Evolutionary conservation across 35 echinoderm and acorn worm genomes (phyloP), one percentile per base, ranked within the genome.

Genomic region (Strongylocentrotus purpuratus): DNA sequence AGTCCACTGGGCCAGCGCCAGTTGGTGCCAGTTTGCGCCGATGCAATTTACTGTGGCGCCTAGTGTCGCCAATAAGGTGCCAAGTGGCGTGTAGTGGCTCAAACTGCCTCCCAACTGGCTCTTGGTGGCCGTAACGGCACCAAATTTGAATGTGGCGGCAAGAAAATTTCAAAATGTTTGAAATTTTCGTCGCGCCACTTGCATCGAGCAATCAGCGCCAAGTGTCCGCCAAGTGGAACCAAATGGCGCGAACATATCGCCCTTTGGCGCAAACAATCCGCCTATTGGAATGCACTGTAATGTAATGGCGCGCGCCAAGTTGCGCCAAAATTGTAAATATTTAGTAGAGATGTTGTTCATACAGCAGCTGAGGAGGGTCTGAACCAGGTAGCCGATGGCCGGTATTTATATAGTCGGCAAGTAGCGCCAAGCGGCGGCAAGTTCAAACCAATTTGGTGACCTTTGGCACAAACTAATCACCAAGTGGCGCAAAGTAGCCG

Each of bases 51-150:
- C 92, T 94, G 92, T 94, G 92, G 92, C 92, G 50, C 92, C 92
- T 94, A 94, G 92, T 94, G 50, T 94, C 92, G 48, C 92, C 92
- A 94, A 94, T 94, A 94, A 94, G 92, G 92, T 94, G 92, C 92
- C 92, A 65, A 59, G 92, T 94, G 92, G 92, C 92, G 52, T 94
- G 92, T 33, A 59, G 92, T 94, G 92, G 92, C 92, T 94, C 92
- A 94, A 94, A 94, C 92, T 94, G 92, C 92, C 92, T 94, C 92
- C 92, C 92, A 60, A 94, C 92, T 94, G 92, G 92, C 92, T 94
- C 92, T 9, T 50, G 92, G 92, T 50, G 92, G 92, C 92, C 86
- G n/a, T n/a, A n/a, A n/a, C n/a, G n/a, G n/a, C n/a, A n/a, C n/a
- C n/a, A n/a, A n/a, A n/a, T n/a, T n/a, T n/a, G n/a, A n/a, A n/a